Percentiles rank a stretch among this genome's conserved stretches.
Conservation (phyloP, 2,797 vertebrate genomes). For the Etheostoma perlongum region DNA sequence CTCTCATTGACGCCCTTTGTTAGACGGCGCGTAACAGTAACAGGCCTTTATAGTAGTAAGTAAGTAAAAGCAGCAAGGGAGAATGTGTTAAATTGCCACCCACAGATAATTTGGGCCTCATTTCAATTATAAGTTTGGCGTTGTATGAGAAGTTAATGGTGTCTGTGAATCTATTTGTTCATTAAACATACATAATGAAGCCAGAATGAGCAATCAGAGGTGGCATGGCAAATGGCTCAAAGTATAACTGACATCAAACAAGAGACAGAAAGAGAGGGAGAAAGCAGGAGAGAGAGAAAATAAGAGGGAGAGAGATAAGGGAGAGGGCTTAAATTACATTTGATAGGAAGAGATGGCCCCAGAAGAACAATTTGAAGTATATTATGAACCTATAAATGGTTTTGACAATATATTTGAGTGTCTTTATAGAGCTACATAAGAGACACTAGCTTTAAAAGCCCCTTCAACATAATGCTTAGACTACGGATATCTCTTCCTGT, state of each 20-base stretch:
- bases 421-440: slow-evolving; percentile 40
- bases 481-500: slow-evolving; percentile 38
- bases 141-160: slow-evolving; percentile 54
- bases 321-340: slow-evolving; percentile 35
- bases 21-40: too few relatives aligned
- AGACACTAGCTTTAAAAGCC: slow-evolving; percentile 19
- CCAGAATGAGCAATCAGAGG: slow-evolving; percentile 51
- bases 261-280: slow-evolving; percentile 5
- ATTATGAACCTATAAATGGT: slow-evolving; percentile 33
- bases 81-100: slow-evolving; percentile 43
- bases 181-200: slow-evolving; percentile 66
- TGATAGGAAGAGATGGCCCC: slow-evolving; percentile 13
- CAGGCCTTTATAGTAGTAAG: slow-evolving; percentile 13
- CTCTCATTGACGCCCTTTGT: too few relatives aligned
- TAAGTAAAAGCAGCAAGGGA: slow-evolving; percentile 8
- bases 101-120: slow-evolving; percentile 46
- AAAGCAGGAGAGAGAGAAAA: neutral
- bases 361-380: slow-evolving; percentile 18
- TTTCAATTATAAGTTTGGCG: slow-evolving; percentile 60
- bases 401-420: slow-evolving; percentile 23
- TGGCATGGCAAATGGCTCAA: slow-evolving; percentile 21
- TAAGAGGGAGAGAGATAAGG: neutral
- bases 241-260: slow-evolving; percentile 48
- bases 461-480: slow-evolving; percentile 52
- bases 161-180: slow-evolving; percentile 62